Evolutionary conservation across 1,140 invertebrate species (phyloP).

Genomic region (Scaptomyza hsui): DNA sequence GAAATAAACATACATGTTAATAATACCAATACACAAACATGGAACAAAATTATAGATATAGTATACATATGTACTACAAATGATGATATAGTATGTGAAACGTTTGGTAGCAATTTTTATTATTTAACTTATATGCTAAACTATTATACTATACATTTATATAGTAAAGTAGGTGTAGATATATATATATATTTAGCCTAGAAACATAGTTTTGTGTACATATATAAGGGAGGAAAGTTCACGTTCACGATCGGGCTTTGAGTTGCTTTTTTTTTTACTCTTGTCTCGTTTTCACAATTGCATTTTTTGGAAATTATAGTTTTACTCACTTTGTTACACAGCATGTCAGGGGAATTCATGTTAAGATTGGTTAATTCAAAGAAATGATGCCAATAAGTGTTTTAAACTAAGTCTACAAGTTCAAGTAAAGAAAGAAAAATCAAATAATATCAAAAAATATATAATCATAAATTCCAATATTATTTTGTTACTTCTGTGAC

Average conservation of each 20-base stretch:
- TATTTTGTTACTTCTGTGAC: too few species aligned
- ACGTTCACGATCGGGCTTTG: background rate
- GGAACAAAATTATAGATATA: constrained; percentile 3
- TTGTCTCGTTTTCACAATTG: constrained; percentile 4
- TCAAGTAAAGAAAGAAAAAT: constrained; percentile 4
- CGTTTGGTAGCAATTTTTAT: constrained; percentile 12
- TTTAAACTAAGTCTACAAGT: background rate
- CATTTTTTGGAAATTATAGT: constrained; percentile 11
- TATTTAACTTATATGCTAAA: constrained; percentile 28
- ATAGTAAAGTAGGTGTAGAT: constrained; percentile 22
- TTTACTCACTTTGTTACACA: constrained; percentile 49
- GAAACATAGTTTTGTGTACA: background rate
- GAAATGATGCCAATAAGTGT: constrained; percentile 24
- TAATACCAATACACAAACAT: constrained; percentile 33
- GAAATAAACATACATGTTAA: constrained; percentile 7
- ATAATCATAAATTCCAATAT: background rate
- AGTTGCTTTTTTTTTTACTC: background rate
- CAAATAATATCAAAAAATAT: background rate
- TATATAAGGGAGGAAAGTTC: background rate
- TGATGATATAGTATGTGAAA: constrained; percentile 10
- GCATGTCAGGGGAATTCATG: constrained; percentile 34
- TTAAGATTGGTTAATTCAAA: constrained; percentile 41
- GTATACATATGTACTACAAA: constrained; percentile 16
- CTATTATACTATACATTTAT: constrained; percentile 31
- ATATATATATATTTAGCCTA: constrained; percentile 29